Evolutionary conservation across 2,888 invertebrate species (phyloP).

Genomic region (Seladonia tumulorum): DNA sequence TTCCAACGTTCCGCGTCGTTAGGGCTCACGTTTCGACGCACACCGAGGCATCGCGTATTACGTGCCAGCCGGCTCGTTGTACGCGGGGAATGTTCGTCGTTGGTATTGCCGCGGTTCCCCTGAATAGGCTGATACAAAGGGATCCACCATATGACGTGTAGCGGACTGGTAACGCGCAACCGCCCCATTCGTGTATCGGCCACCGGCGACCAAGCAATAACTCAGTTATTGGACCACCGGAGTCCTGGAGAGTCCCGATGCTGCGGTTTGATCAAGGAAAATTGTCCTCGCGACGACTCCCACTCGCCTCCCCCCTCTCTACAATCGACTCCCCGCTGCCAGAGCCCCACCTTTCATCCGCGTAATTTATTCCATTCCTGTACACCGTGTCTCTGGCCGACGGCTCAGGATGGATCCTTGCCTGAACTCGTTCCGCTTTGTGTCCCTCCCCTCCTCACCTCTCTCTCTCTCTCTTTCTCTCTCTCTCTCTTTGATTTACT

Average conservation of each 20-base stretch:
- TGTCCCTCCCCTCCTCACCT: background rate
- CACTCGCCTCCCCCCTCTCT: too few species aligned
- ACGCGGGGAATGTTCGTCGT: conserved; percentile 37
- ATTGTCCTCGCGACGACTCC: conserved; percentile 41
- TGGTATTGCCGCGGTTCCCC: conserved; percentile 59
- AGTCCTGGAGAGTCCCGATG: conserved; percentile 8
- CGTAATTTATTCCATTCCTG: conserved; percentile 21
- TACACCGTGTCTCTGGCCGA: background rate
- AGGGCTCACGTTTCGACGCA: conserved; percentile 58
- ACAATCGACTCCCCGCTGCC: background rate
- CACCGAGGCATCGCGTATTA: conserved; percentile 44
- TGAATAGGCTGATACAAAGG: conserved; percentile 64
- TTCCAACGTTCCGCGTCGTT: conserved; percentile 62
- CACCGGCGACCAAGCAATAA: conserved; percentile 70
- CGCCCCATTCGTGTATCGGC: conserved; percentile 77
- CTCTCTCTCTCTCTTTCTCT: background rate
- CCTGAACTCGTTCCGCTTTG: background rate
- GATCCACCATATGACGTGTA: conserved; percentile 62
- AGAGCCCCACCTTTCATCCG: background rate
- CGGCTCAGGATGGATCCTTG: background rate
- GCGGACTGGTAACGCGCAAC: conserved; percentile 66
- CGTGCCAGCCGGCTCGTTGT: conserved; percentile 40
- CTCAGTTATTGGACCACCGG: conserved; percentile 68
- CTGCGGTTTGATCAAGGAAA: conserved; percentile 46
- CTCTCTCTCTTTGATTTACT: background rate